phyloP scores from a whole-genome alignment of 2,797 vertebrate genomes.

The Capromys pilorides region DNA sequence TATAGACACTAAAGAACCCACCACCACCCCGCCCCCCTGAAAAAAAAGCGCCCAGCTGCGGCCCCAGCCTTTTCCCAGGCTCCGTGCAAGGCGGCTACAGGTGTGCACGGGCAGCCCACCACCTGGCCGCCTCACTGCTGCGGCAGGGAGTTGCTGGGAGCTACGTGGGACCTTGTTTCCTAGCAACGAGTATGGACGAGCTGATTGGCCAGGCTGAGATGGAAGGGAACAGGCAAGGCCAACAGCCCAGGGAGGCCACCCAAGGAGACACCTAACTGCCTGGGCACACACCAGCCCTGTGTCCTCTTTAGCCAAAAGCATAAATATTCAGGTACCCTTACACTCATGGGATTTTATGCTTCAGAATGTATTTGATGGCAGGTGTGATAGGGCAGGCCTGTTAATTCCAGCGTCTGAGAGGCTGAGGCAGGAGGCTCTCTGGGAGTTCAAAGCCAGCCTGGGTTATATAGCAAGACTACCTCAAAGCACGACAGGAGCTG shows the following conservation, averaged over 20 bases:
- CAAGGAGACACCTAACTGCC: background rate
- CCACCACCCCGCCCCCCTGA: too few relatives aligned
- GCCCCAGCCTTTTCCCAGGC: background rate
- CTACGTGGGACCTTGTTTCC: constrained; percentile 59
- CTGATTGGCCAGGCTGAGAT: background rate
- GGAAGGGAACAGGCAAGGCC: background rate
- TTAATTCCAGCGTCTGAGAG: background rate
- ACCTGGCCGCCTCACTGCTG: background rate
- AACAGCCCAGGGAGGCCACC: background rate
- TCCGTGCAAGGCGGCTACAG: background rate
- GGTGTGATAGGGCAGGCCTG: background rate
- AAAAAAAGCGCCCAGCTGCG: background rate
- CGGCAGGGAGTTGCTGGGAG: background rate
- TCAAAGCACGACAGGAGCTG: background rate
- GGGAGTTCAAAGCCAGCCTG: background rate
- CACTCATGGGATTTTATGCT: background rate
- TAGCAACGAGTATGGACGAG: constrained; percentile 50
- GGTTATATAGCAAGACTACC: background rate
- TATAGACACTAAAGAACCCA: too few relatives aligned
- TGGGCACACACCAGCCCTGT: background rate
- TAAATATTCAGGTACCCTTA: constrained; percentile 13
- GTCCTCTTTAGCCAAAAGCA: background rate
- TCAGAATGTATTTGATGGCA: background rate
- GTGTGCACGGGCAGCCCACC: too few relatives aligned
- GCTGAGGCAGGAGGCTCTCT: background rate